Base-by-base conservation (phyloP, 2,797 vertebrate species). In the Menidia menidia region DNA sequence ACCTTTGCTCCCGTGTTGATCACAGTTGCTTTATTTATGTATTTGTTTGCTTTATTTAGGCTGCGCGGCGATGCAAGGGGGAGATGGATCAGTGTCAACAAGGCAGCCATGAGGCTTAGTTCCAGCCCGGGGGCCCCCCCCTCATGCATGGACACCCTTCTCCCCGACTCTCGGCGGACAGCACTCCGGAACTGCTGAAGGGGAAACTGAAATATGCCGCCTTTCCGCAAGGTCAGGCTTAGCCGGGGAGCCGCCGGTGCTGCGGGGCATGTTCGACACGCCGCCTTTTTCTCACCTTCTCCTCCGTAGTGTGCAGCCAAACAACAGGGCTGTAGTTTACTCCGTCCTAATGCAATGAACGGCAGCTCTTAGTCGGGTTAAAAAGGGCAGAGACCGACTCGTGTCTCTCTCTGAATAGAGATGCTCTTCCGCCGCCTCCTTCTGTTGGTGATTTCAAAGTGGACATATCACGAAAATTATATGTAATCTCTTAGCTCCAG, bases 11-110 rank as follows among this genome's bases (percentile, higher is more conserved):
- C 54, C 65, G 2, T 19, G 58, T 66, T 73, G 82, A 78, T 75
- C 73, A 16, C 0, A 25, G 65, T 35, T 76, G 73, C 86, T 86
- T 90, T 85, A 25, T 25, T 25, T 25, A 1, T 25, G 1, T 25
- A 25, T 25, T 25, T 25, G 25, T 25, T 41, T 76, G 73, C 86
- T 86, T 90, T 85, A 85, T 91, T 89, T 83, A 83, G 86, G 72
- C 64, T 75, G 78, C 71, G 80, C 68, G 75, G 87, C 53, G 72
- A 82, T 57, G 79, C 73, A 64, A 69, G 71, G 72, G 72, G 25
- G 79, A 69, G 82, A 69, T 41, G 68, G 88, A 90, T 91, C 88
- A 89, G 85, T 85, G 87, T 91, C 84, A 88, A 78, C 0, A 66
- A 80, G 75, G 74, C 80, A 15, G 68, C 61, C 73, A 61, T 58